A percentile compares a stretch with the other conserved stretches of the same genome.
Conservation (phyloP, 37 sponge, comb jelly and placozoan species). For the Agelas oroides region DNA sequence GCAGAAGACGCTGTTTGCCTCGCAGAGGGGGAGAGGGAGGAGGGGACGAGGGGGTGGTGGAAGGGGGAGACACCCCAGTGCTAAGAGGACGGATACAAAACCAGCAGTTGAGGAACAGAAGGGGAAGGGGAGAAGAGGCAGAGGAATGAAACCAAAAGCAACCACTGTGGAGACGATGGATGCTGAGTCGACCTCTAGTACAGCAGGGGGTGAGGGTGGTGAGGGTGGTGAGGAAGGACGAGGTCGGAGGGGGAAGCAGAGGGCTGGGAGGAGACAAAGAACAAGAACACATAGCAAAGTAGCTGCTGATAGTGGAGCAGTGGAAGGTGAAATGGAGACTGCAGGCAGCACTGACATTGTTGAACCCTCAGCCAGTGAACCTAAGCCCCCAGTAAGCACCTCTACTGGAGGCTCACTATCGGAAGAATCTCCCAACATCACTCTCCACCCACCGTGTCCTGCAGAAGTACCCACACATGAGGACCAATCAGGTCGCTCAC, state of each 20-base stretch:
- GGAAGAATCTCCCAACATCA: too few species aligned
- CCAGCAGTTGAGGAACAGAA: not conserved
- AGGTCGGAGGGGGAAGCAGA: slow-evolving; percentile 22
- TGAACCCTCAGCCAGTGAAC: too few species aligned
- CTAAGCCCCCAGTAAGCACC: too few species aligned
- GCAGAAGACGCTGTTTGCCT: too few species aligned
- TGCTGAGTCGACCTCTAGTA: not conserved
- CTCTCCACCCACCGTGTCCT: too few species aligned
- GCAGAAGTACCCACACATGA: too few species aligned
- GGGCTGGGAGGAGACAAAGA: not conserved
- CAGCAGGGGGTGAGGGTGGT: too few species aligned
- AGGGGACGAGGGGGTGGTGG: not conserved
- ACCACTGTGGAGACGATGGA: slow-evolving; percentile 15
- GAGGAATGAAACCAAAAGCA: slow-evolving; percentile 11
- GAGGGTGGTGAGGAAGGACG: not conserved
- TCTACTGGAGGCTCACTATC: too few species aligned
- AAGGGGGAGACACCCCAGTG: not conserved
- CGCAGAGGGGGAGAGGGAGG: not conserved
- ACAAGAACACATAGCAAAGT: not conserved
- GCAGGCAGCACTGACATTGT: too few species aligned
- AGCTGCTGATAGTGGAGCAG: not conserved
- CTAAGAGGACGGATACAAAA: not conserved
- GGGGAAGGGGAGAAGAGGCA: slow-evolving; percentile 1
- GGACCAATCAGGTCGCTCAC: too few species aligned
- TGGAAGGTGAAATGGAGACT: too few species aligned